These are phyloP conservation scores for Reticulitermes speratus DNA, from an alignment of 1,140 invertebrate genomes.

Conservation along the genomic window DNA sequence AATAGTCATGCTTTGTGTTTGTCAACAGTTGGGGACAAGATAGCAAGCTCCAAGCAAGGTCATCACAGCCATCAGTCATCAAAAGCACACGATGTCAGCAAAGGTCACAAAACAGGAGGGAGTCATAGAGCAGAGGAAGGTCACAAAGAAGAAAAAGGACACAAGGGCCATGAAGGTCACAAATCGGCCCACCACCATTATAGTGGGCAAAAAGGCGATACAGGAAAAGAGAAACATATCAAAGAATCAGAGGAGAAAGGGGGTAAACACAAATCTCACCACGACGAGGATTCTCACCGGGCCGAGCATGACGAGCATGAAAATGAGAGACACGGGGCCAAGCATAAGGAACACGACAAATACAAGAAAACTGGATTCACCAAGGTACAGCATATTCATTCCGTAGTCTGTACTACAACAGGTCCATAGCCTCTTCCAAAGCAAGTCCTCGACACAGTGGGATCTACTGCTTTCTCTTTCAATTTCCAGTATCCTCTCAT, in stretches of 20 bases:
- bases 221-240: not conserved
- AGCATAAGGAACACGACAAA: not conserved
- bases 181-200: not conserved
- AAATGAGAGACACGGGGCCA: not conserved
- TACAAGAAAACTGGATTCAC: not conserved
- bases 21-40: not conserved
- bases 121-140: not conserved
- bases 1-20: not conserved
- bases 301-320: not conserved
- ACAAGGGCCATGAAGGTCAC: not conserved
- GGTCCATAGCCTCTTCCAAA: too few relatives aligned
- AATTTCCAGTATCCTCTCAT: too few relatives aligned
- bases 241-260: not conserved
- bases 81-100: not conserved
- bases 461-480: too few relatives aligned
- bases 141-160: not conserved
- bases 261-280: not conserved
- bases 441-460: too few relatives aligned
- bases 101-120: not conserved
- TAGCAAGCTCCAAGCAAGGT: not conserved
- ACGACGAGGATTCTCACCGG: not conserved
- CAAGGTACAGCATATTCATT: not conserved
- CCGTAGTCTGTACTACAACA: too few relatives aligned
- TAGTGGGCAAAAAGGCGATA: not conserved
- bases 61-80: not conserved